Conservation (phyloP, 2,113 vertebrate genomes). For the Sialia sialis region DNA sequence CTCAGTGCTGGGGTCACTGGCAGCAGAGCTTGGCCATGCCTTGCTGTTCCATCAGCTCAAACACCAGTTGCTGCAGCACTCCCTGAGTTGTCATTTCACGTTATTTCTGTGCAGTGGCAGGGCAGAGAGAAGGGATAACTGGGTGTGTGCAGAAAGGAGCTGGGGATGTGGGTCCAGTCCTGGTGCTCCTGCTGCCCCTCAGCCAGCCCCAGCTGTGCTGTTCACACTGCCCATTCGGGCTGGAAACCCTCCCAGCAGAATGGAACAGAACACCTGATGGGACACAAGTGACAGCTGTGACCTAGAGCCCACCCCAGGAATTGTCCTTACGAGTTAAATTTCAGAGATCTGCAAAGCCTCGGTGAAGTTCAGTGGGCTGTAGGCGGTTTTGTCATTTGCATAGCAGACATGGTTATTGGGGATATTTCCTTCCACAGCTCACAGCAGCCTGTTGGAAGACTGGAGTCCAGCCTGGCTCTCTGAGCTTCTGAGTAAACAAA, state of each 20-base stretch:
- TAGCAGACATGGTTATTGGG: background rate
- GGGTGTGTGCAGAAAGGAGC: background rate
- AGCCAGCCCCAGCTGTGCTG: fast-evolving
- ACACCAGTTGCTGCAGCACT: background rate
- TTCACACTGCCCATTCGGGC: fast-evolving
- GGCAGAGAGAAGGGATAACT: background rate
- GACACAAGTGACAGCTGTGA: background rate
- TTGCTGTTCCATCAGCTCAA: background rate
- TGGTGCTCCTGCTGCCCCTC: background rate
- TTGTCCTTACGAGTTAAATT: background rate
- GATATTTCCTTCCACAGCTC: background rate
- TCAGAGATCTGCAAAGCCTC: background rate
- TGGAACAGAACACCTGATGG: background rate
- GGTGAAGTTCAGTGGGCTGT: background rate
- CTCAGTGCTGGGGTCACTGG: fast-evolving
- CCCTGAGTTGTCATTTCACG: fast-evolving
- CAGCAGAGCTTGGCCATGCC: background rate
- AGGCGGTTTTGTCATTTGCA: background rate
- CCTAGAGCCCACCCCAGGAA: background rate
- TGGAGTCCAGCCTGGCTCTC: conserved; percentile 2
- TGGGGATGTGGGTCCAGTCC: background rate
- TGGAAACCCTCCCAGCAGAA: background rate
- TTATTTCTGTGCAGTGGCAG: background rate
- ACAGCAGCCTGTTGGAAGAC: background rate
- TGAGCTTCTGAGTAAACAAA: conserved; percentile 35